These are phyloP conservation scores for Sphinx pinastri DNA, from an alignment of 2,888 invertebrate genomes.

Conservation along the genomic window DNA sequence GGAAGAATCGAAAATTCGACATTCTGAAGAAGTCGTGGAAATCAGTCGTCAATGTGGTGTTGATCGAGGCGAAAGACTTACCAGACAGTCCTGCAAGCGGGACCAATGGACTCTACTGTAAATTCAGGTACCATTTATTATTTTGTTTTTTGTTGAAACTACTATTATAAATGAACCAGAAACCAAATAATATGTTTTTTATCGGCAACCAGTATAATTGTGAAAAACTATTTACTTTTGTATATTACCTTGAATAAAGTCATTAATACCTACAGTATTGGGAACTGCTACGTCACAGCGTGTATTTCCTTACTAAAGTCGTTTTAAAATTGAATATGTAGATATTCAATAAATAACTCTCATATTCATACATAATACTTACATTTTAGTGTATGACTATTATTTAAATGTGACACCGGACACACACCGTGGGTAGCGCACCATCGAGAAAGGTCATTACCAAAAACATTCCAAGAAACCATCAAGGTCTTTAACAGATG, in stretches of 20 bases:
- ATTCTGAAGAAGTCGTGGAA: slow-evolving; percentile 71
- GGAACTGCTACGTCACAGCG: no score
- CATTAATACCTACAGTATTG: no score
- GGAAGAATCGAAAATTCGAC: slow-evolving; percentile 73
- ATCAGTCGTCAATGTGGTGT: slow-evolving; percentile 70
- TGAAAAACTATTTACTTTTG: not conserved
- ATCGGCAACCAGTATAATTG: no score
- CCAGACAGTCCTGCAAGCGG: slow-evolving; percentile 62
- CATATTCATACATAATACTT: no score
- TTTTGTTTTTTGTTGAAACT: not conserved
- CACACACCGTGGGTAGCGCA: not conserved
- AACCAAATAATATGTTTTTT: not conserved
- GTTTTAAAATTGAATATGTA: not conserved
- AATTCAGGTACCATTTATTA: slow-evolving; percentile 66
- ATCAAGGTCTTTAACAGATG: not conserved
- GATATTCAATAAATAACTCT: no score
- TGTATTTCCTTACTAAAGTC: no score
- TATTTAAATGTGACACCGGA: not conserved
- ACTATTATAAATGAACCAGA: no score
- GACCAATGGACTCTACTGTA: slow-evolving; percentile 70
- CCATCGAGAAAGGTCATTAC: not conserved
- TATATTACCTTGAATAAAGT: no score
- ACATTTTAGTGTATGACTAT: not conserved
- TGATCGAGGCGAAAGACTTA: slow-evolving; percentile 74
- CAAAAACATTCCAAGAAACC: not conserved